phyloP scores from a whole-genome alignment of 2,797 vertebrate species.

The Clarias laeviceps region DNA sequence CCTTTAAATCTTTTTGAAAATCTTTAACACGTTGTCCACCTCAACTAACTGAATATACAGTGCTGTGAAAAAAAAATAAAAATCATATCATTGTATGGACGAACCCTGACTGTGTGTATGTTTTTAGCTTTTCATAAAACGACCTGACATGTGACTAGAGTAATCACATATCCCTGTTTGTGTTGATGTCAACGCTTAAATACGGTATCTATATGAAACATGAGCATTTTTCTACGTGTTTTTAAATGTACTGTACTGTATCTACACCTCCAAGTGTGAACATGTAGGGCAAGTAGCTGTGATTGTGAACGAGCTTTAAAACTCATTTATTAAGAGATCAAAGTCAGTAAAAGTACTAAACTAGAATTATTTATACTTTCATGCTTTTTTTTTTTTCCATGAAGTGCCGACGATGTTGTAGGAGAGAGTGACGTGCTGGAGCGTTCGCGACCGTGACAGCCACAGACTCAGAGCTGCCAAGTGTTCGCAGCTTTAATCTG shows the following conservation, averaged over 20 bases:
- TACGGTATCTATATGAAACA: background rate
- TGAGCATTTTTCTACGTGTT: background rate
- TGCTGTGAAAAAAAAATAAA: too few species aligned
- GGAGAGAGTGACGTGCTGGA: background rate
- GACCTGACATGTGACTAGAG: background rate
- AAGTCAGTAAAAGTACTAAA: background rate
- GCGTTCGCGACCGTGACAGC: constrained; percentile 29
- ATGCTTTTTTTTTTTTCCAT: too few species aligned
- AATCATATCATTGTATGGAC: too few species aligned
- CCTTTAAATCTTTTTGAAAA: too few species aligned
- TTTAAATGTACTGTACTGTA: background rate
- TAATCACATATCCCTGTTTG: background rate
- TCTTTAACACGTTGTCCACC: too few species aligned
- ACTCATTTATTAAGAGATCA: too few species aligned
- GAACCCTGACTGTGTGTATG: too few species aligned
- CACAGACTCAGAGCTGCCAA: constrained; percentile 59
- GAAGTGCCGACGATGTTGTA: background rate
- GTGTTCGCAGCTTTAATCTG: constrained; percentile 68
- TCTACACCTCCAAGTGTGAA: background rate
- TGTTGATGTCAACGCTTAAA: background rate
- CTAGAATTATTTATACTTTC: background rate
- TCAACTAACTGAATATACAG: too few species aligned
- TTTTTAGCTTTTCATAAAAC: background rate
- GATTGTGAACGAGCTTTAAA: background rate
- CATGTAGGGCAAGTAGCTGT: background rate